Evolutionary conservation across 2,113 vertebrate genomes (phyloP), one percentile per base, ranked within the genome.

Genomic region (Hyperopisus bebe): DNA sequence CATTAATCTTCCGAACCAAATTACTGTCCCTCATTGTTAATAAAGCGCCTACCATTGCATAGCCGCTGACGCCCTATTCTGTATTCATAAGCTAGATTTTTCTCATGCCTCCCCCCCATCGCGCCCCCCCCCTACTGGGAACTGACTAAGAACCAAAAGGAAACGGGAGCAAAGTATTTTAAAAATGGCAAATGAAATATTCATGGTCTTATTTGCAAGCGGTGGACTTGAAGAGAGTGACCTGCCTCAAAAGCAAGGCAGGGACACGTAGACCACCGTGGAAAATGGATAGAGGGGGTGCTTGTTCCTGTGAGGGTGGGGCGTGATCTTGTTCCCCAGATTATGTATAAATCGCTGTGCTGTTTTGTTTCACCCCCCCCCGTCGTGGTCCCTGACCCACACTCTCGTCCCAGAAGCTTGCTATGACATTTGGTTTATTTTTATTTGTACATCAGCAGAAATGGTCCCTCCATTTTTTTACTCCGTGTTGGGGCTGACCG

Each of bases 1-100:
- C 92, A 92, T 93, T 93, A 92, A 92, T 93, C 92, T 92, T 84
- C 82, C 87, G 92, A 93, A 92, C 90, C 86, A 90, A 90, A 91
- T 92, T 92, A 89, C 91, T 90, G 91, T 91, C 90, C 89, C 90
- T 91, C 92, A 91, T 93, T 87, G 91, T 91, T 92, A 92, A 91
- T 92, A 92, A 89, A 89, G 88, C 9, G 10, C 44, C 89, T 87
- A 86, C 77, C 17, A 74, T 90, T 70, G 85, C 62, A 50, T 84
- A 86, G 55, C 70, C 31, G n/a, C 48, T 74, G 50, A 53, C 48
- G 88, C 89, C 90, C 90, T 88, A 53, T 86, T 90, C 92, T 90
- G 90, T 92, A 91, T 91, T 90, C 90, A 92, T 92, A 91, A 91
- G 86, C 51, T 55, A 58, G 77, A 77, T 39, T 89, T 91, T 58